Conservation (phyloP, 2,113 vertebrate genomes). For the Peromyscus polionotus region DNA sequence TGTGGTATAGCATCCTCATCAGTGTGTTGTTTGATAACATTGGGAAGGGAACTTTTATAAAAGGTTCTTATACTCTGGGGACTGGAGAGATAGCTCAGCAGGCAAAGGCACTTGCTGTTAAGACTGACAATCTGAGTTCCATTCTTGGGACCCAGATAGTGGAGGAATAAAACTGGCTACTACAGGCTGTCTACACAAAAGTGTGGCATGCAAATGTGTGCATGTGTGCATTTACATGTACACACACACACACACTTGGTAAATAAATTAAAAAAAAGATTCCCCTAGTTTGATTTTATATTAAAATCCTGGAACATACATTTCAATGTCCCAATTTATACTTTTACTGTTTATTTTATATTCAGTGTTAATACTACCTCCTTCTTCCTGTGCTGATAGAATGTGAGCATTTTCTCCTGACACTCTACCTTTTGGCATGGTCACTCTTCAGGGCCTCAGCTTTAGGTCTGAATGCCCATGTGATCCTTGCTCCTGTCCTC, state of each 20-base stretch:
- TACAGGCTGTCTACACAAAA: neutral
- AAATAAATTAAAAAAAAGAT: neutral
- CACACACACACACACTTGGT: neutral
- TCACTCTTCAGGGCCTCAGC: neutral
- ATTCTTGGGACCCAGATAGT: neutral
- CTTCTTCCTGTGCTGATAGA: neutral
- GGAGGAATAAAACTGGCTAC: neutral
- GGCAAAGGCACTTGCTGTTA: neutral
- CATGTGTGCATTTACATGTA: neutral
- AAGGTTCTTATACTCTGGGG: neutral
- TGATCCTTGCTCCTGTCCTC: neutral
- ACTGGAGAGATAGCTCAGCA: neutral
- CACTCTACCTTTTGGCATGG: neutral
- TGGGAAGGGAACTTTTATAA: neutral
- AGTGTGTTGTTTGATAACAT: neutral
- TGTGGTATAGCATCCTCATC: slow-evolving; percentile 42
- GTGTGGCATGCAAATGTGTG: neutral
- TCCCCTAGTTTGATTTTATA: slow-evolving; percentile 3
- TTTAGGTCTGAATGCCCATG: neutral
- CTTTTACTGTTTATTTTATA: neutral
- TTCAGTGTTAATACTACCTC: neutral
- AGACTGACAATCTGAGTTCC: neutral
- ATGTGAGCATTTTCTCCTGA: neutral
- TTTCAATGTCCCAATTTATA: neutral
- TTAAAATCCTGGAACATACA: neutral